phyloP scores from a whole-genome alignment of 2,888 invertebrate genomes.

The Palloptera scutellata region DNA sequence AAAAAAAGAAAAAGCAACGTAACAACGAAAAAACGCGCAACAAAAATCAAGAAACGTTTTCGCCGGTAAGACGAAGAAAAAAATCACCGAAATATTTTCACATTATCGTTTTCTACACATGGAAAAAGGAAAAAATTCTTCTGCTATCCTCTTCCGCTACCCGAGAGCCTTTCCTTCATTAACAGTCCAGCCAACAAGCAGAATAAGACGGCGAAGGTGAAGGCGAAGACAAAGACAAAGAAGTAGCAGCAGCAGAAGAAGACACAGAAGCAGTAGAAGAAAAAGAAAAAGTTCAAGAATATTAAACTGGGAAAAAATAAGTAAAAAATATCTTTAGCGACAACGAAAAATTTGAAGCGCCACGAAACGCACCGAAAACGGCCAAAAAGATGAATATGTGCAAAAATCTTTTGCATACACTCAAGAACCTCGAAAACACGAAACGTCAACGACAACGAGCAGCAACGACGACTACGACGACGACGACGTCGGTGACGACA shows the following conservation, averaged over 20 bases:
- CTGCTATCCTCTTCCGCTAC: constrained; percentile 6
- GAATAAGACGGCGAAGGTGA: constrained; percentile 6
- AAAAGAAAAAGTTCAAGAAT: constrained; percentile 18
- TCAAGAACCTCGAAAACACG: constrained; percentile 55
- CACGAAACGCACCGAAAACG: constrained; percentile 63
- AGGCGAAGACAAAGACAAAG: constrained; percentile 13
- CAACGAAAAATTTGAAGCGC: constrained; percentile 44
- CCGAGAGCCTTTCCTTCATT: too few species aligned
- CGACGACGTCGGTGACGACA: constrained; percentile 19
- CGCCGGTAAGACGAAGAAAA: neutral
- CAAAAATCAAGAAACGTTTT: constrained; percentile 2
- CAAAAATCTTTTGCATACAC: constrained; percentile 63
- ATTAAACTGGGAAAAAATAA: neutral
- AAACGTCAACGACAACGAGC: constrained; percentile 10
- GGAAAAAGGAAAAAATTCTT: neutral
- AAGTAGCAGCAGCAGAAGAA: constrained; percentile 9
- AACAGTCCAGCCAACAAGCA: too few species aligned
- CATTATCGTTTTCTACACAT: constrained; percentile 9
- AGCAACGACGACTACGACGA: constrained; percentile 29
- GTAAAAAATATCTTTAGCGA: constrained; percentile 14
- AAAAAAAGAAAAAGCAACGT: neutral
- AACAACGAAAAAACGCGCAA: neutral
- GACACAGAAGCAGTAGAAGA: constrained; percentile 18
- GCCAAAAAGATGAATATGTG: constrained; percentile 63
- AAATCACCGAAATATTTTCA: neutral